Percentiles rank a stretch among this genome's conserved stretches.
Evolutionary conservation across 2,797 vertebrate species (phyloP).

Genomic region (Octomys mimax): DNA sequence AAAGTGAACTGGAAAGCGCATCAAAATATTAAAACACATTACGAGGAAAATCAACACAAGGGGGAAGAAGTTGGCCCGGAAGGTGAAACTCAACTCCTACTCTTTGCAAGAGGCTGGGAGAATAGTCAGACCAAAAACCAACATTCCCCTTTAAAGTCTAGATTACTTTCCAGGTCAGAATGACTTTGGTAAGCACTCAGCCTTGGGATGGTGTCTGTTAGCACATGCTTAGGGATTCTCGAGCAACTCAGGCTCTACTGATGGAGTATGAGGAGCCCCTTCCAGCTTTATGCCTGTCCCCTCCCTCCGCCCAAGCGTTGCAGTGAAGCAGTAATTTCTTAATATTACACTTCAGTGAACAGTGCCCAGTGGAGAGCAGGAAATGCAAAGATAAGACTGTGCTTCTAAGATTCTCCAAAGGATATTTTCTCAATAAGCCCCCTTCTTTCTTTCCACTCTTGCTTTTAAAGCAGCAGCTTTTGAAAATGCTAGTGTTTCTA

Average conservation of each 20-base stretch:
- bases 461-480: background rate
- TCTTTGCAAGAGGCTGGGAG: conserved; percentile 26
- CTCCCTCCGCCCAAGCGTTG: rapidly evolving
- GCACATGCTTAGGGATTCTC: background rate
- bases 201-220: conserved; percentile 10
- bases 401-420: background rate
- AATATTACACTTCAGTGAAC: background rate
- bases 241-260: background rate
- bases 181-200: conserved; percentile 12
- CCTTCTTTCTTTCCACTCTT: background rate
- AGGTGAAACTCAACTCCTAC: conserved; percentile 30
- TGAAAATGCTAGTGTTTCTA: background rate
- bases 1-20: conserved; percentile 54
- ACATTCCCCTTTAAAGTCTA: conserved; percentile 39
- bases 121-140: conserved; percentile 35
- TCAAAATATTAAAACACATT: conserved; percentile 51
- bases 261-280: background rate
- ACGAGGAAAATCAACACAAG: conserved; percentile 34
- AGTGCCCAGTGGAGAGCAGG: background rate
- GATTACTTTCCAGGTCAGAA: conserved; percentile 57
- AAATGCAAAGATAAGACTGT: background rate
- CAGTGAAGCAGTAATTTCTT: background rate
- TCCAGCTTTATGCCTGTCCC: background rate
- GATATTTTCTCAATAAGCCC: background rate
- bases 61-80: conserved; percentile 30